Evolutionary conservation across 2,113 vertebrate species (phyloP), one percentile per base, ranked within the genome.

Genomic region (Hippopotamus amphibius): DNA sequence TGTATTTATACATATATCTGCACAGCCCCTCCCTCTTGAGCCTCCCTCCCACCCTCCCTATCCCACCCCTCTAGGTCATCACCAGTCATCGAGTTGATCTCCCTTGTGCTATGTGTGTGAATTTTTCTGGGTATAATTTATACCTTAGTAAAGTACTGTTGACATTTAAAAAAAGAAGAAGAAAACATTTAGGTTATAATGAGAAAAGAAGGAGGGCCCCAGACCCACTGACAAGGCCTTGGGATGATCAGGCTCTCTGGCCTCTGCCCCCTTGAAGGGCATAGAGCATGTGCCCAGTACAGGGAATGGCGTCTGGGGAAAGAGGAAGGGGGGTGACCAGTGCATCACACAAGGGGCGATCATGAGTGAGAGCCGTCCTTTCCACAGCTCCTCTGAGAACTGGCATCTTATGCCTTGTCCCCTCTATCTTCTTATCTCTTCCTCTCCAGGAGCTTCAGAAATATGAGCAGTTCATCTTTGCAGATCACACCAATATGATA

Each of bases 401-500:
- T 17, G 30, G 12, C 16, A 16, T 33, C 81, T 63, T 50, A 46
- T 7, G 41, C 9, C 33, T 92, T 76, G 59, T 87, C 0, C 3
- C 77, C 81, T 68, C 85, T 16, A 26, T 93, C 41, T 57, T 96
- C 96, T 97, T 48, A 41, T 95, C 55, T 97, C 50, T 96, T 4
- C 0, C 57, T 77, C 48, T 50, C 59, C 98, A 99, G 99, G 99
- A 99, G 93, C 98, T 99, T 69, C 99, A 99, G 97, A 98, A 97
- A 71, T 99, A 99, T 0, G 99, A 99, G 79, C 98, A 99, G 97
- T 99, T 95, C 96, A 98, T 99, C 97, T 98, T 99, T 80, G 97
- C 98, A 0, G 99, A 99, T 86, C 99, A 99, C 93, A 97, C 98
- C 33, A 98, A 98, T 7, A 99, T 99, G 97, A 99, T 99, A 96